phyloP scores from a whole-genome alignment of 2,888 invertebrate genomes.

The Furcula furcula region DNA sequence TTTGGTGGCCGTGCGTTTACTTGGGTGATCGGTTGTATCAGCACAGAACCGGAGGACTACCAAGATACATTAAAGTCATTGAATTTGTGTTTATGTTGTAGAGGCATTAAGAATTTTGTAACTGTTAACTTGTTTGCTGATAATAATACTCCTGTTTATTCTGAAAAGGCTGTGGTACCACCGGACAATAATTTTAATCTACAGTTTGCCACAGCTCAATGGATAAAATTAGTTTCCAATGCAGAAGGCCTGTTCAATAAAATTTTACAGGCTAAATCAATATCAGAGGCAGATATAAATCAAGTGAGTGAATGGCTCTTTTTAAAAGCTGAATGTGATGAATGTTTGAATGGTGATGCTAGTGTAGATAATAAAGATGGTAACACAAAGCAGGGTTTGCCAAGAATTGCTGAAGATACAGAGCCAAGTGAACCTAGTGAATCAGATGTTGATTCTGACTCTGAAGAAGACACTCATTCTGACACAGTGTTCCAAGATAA shows the following conservation, averaged over 20 bases:
- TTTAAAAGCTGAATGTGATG: constrained; percentile 93
- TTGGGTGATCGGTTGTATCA: constrained; percentile 87
- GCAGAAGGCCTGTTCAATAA: constrained; percentile 92
- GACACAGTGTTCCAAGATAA: constrained; percentile 86
- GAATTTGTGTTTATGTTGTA: constrained; percentile 84
- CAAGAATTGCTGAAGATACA: constrained; percentile 76
- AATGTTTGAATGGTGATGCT: constrained; percentile 85
- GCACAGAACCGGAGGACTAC: constrained; percentile 85
- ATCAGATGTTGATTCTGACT: constrained; percentile 83
- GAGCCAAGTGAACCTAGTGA: constrained; percentile 84
- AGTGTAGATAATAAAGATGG: constrained; percentile 68
- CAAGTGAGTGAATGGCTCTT: constrained; percentile 91
- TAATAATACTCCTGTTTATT: constrained; percentile 81
- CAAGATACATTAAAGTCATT: constrained; percentile 86
- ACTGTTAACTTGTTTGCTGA: constrained; percentile 87
- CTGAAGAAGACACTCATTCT: constrained; percentile 79
- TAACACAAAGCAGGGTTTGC: constrained; percentile 67
- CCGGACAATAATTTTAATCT: constrained; percentile 83
- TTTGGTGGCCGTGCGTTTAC: constrained; percentile 90
- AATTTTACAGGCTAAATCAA: constrained; percentile 85
- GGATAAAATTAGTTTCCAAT: constrained; percentile 91
- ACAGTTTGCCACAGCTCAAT: constrained; percentile 91
- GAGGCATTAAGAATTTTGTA: constrained; percentile 86
- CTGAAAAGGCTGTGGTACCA: constrained; percentile 58
- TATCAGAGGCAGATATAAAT: constrained; percentile 87